Evolutionary conservation across 2,888 invertebrate genomes (phyloP), one percentile per base, ranked within the genome.

Genomic region (Maniola hyperantus): DNA sequence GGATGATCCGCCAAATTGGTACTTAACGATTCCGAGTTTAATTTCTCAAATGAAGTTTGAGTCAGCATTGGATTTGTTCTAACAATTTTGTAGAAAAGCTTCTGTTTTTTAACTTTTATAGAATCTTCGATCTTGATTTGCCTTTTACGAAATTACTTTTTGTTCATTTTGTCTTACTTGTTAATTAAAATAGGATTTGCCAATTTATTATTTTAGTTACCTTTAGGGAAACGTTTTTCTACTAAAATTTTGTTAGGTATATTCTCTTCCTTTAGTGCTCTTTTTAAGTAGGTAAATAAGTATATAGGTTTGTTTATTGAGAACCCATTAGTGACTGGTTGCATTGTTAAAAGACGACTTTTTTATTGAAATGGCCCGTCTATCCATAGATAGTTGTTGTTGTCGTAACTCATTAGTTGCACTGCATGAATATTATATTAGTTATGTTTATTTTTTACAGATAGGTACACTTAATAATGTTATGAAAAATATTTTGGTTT

Each of bases 11-110:
- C 7, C 10, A 36, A 10, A 10, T 36, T 36, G 36, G 10, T 36
- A 36, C 8, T 36, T 36, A 36, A 10, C 7, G 10, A 36, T 36
- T 10, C 58, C 11, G 15, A 51, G 48, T 59, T 65, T 65, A 65
- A 65, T 65, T 65, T 48, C 58, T 65, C 26, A 34, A 58, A 46
- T 36, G 58, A 65, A 65, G 51, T 34, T 42, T 36, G 59, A 65
- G n/a, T 44, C 53, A 48, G 59, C 59, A 51, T 53, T 64, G 55
- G 36, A 53, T 65, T 59, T 59, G 59, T 53, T 44, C 59, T 65
- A 26, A 48, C 58, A 53, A 59, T 65, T 59, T 59, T 33, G 44
- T 53, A 15, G 20, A 62, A 54, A 39, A 53, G 53, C 15, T 54
- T 54, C 26, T 15, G 13, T 46, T 18, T 64, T 64, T 64, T 46